Percentiles rank a stretch among this genome's conserved stretches.
These are phyloP conservation scores for Cerceris ruficornis DNA, from an alignment of 2,888 invertebrate species.

Conservation along the genomic window DNA sequence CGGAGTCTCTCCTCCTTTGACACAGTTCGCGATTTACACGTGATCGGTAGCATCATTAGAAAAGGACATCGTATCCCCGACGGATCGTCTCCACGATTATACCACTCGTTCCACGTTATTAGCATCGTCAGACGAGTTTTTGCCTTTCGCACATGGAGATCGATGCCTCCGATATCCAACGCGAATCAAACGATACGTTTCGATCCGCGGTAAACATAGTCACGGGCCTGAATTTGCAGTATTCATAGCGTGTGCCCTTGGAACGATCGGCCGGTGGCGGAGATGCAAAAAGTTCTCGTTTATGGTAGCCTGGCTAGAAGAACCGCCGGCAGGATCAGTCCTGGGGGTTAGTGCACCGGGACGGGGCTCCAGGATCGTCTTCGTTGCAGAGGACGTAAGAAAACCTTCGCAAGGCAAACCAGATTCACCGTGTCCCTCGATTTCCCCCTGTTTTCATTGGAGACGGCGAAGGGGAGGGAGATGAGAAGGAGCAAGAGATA, in stretches of 20 bases:
- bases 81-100: too few species aligned
- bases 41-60: too few species aligned
- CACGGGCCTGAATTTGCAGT: not conserved
- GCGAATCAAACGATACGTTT: not conserved
- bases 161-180: not conserved
- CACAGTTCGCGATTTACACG: too few species aligned
- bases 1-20: too few species aligned
- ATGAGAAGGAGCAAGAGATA: not conserved
- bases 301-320: constrained; percentile 20
- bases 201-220: constrained; percentile 9
- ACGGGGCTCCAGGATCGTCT: constrained; percentile 34
- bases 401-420: constrained; percentile 68
- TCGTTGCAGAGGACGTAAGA: constrained; percentile 53
- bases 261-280: constrained; percentile 14
- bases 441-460: not conserved
- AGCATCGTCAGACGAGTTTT: too few species aligned
- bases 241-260: constrained; percentile 29
- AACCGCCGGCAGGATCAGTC: constrained; percentile 16
- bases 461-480: not conserved
- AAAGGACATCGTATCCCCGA: too few species aligned
- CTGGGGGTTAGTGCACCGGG: constrained; percentile 13
- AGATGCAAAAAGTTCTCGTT: constrained; percentile 24
- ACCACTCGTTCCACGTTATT: too few species aligned
- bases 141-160: too few species aligned
- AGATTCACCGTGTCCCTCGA: constrained; percentile 37